A percentile compares a stretch with the other conserved stretches of the same genome.
phyloP scores from a whole-genome alignment of 2,888 invertebrate species.

The Stratiomys singularior region DNA sequence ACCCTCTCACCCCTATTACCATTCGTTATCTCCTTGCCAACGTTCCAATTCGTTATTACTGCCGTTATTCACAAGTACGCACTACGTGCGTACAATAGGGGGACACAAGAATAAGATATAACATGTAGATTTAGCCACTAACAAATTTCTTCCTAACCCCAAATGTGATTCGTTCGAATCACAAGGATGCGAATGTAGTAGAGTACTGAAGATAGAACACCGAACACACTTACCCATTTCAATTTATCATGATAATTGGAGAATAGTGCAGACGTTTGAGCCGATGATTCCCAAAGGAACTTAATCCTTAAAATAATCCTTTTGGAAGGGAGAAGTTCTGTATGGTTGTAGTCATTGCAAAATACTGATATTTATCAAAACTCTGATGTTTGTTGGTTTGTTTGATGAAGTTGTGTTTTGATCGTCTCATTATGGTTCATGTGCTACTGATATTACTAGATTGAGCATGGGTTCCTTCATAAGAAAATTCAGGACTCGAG shows the following conservation, averaged over 20 bases:
- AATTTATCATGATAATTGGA: conserved; percentile 44
- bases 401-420: neutral
- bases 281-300: conserved; percentile 6
- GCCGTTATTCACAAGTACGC: conserved; percentile 26
- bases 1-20: neutral
- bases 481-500: no score
- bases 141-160: conserved; percentile 25
- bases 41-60: conserved; percentile 35
- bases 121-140: conserved; percentile 30
- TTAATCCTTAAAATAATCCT: conserved; percentile 22
- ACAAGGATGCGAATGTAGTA: neutral
- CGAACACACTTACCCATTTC: conserved; percentile 29
- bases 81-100: conserved; percentile 9
- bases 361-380: conserved; percentile 31
- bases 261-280: conserved; percentile 12
- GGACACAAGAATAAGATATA: conserved; percentile 12
- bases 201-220: neutral
- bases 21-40: conserved; percentile 8
- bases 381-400: conserved; percentile 4
- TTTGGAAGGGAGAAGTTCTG: neutral
- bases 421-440: neutral
- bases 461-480: no score
- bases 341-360: neutral
- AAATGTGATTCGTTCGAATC: conserved; percentile 14
- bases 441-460: no score